Evolutionary conservation across 2,888 invertebrate genomes (phyloP).

Genomic region (Loripinus fragilis): DNA sequence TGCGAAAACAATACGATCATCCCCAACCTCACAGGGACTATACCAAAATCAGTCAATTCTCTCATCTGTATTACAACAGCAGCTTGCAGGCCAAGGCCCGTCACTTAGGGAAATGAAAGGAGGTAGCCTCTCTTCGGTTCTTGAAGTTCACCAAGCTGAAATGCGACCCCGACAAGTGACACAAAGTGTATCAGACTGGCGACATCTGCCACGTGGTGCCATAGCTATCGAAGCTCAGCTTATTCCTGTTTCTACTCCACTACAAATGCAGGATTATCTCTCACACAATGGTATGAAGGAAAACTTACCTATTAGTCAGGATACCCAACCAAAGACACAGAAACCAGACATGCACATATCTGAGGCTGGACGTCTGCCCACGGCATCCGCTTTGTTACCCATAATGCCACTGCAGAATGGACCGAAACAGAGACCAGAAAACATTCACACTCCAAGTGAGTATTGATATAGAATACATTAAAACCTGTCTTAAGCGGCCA

Average conservation of each 20-base stretch:
- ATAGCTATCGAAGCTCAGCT: constrained; percentile 57
- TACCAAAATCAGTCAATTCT: constrained; percentile 30
- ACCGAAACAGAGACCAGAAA: constrained; percentile 39
- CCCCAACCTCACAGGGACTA: constrained; percentile 40
- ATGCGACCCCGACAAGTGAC: constrained; percentile 45
- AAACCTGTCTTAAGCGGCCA: no score
- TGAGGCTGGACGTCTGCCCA: constrained; percentile 32
- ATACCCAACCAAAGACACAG: not conserved
- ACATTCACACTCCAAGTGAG: constrained; percentile 48
- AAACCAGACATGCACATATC: not conserved
- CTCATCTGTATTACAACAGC: constrained; percentile 68
- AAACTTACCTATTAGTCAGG: not conserved
- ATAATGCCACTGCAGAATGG: constrained; percentile 52
- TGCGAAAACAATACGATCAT: constrained; percentile 47
- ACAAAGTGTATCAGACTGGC: constrained; percentile 54
- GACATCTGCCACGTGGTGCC: constrained; percentile 29
- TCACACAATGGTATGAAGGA: constrained; percentile 58
- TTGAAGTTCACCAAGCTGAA: constrained; percentile 36
- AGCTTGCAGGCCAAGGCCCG: constrained; percentile 51
- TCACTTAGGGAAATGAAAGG: constrained; percentile 34
- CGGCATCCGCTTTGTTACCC: constrained; percentile 58
- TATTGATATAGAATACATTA: no score
- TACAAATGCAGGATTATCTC: constrained; percentile 32
- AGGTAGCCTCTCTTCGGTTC: constrained; percentile 42
- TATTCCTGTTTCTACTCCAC: constrained; percentile 37